Conservation (phyloP, 2,113 vertebrate genomes). For the Trematomus loennbergii region DNA sequence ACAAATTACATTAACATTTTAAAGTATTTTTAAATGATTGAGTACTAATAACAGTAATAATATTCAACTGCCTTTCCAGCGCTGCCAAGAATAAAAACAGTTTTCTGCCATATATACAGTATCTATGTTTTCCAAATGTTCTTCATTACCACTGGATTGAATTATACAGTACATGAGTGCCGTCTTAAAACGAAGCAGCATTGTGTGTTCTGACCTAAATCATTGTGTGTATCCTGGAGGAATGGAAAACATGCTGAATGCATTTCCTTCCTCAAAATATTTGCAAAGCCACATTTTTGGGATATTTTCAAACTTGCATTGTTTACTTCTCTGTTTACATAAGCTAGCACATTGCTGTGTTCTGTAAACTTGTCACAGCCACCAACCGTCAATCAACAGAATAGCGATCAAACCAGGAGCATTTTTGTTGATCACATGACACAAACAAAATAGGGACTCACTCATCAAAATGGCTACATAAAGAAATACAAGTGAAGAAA, state of each 20-base stretch:
- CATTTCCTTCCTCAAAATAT: neutral
- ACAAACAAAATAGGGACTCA: conserved; percentile 4
- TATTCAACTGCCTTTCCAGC: neutral
- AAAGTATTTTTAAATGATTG: neutral
- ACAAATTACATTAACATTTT: neutral
- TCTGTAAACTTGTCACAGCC: neutral
- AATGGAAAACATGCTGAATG: neutral
- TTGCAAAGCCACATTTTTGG: neutral
- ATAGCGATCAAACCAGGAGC: neutral
- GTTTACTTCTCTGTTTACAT: neutral
- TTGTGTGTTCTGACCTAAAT: neutral
- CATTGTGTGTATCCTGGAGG: neutral
- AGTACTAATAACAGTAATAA: neutral
- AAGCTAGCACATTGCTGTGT: neutral
- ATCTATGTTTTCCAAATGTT: neutral
- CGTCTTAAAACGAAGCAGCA: neutral
- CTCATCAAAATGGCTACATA: neutral
- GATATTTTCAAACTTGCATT: neutral
- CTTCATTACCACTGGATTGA: neutral
- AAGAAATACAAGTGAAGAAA: conserved; percentile 1
- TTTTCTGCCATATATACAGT: no score
- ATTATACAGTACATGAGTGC: neutral
- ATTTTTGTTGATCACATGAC: neutral
- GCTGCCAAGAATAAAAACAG: neutral
- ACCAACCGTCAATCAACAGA: neutral